Evolutionary conservation across 2,797 vertebrate genomes (phyloP).

Genomic region (Chiroxiphia lanceolata): DNA sequence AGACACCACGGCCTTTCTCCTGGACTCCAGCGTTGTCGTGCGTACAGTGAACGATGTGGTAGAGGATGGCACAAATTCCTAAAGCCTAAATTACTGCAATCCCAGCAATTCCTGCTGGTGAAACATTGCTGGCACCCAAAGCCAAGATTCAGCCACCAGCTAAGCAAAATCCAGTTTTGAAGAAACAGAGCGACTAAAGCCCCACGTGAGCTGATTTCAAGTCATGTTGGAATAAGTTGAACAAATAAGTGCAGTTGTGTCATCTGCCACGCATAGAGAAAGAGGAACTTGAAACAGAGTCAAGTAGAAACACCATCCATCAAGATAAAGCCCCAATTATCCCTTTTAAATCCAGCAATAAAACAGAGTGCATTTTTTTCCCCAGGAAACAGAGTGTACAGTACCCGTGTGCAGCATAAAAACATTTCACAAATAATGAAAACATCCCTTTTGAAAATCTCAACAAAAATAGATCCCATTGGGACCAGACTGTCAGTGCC

Average conservation of each 20-base stretch:
- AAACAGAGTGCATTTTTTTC: constrained; percentile 59
- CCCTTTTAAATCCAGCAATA: constrained; percentile 67
- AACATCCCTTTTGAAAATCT: constrained; percentile 67
- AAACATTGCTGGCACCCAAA: neutral
- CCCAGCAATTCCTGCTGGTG: neutral
- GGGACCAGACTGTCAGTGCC: constrained; percentile 62
- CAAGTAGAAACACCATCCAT: constrained; percentile 29
- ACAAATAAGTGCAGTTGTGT: constrained; percentile 37
- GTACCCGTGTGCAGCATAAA: constrained; percentile 61
- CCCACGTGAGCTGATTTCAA: constrained; percentile 17
- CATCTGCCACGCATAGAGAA: constrained; percentile 5
- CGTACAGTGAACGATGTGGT: neutral
- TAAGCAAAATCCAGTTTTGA: constrained; percentile 33
- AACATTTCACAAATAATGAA: constrained; percentile 68
- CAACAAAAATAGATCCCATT: constrained; percentile 67
- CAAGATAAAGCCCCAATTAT: constrained; percentile 48
- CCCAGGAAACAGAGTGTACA: constrained; percentile 65
- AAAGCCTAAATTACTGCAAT: neutral
- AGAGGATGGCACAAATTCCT: neutral
- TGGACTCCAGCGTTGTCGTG: neutral
- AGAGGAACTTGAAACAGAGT: constrained; percentile 29
- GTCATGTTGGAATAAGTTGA: constrained; percentile 20
- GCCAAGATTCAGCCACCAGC: neutral
- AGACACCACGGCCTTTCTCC: neutral
- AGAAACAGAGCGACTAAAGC: constrained; percentile 18